Conservation (phyloP, 2,888 invertebrate genomes). For the Gasteruption jaculator region DNA sequence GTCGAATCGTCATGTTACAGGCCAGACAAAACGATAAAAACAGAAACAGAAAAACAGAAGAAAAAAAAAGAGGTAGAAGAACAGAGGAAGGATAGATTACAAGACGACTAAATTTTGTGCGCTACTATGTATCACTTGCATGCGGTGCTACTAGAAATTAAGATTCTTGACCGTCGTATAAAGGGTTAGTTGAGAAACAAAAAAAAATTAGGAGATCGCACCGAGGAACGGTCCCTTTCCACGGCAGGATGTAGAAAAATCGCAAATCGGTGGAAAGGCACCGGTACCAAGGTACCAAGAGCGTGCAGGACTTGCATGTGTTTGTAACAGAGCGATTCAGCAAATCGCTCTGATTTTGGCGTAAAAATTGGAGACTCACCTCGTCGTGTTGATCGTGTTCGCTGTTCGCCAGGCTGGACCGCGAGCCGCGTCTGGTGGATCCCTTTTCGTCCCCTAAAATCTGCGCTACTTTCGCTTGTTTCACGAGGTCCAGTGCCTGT, state of each 20-base stretch:
- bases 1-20: slow-evolving; percentile 45
- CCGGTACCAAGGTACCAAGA: slow-evolving; percentile 28
- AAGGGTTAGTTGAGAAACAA: too few relatives aligned
- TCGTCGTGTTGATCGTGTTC: slow-evolving; percentile 72
- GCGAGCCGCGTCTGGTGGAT: slow-evolving; percentile 65
- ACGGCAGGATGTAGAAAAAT: too few relatives aligned
- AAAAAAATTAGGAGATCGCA: too few relatives aligned
- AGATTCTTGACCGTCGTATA: slow-evolving; percentile 12
- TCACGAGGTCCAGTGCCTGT: slow-evolving; percentile 87
- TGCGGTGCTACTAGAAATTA: slow-evolving; percentile 32
- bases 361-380: too few relatives aligned
- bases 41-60: slow-evolving; percentile 49
- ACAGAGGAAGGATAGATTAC: too few relatives aligned
- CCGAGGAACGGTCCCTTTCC: too few relatives aligned
- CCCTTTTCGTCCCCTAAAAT: slow-evolving; percentile 64
- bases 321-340: slow-evolving; percentile 13
- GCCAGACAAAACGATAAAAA: too few relatives aligned
- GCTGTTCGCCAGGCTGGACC: slow-evolving; percentile 66
- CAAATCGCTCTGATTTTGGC: too few relatives aligned
- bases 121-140: slow-evolving; percentile 30
- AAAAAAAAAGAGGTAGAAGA: slow-evolving; percentile 49
- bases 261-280: too few relatives aligned
- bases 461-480: slow-evolving; percentile 81
- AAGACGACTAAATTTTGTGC: slow-evolving; percentile 47
- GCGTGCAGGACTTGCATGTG: slow-evolving; percentile 26